phyloP scores from a whole-genome alignment of 2,113 vertebrate species.

The Brachirus orientalis region DNA sequence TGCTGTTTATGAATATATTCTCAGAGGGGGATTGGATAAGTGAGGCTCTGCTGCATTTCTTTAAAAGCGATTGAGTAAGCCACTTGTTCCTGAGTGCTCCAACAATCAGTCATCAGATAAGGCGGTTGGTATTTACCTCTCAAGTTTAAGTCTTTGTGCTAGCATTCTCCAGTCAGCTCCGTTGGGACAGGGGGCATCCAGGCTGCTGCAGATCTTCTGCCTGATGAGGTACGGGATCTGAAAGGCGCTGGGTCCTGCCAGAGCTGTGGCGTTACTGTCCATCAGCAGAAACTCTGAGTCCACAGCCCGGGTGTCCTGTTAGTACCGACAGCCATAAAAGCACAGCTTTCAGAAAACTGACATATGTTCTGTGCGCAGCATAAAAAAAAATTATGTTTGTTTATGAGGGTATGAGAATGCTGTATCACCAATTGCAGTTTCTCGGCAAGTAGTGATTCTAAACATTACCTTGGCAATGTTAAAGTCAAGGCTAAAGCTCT shows the following conservation, averaged over 20 bases:
- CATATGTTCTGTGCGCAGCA: background rate
- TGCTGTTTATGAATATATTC: background rate
- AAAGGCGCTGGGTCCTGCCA: slow-evolving; percentile 98
- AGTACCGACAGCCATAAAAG: background rate
- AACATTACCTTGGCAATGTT: slow-evolving; percentile 94
- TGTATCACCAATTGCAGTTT: background rate
- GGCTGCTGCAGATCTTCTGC: slow-evolving; percentile 99
- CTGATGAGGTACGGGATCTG: slow-evolving; percentile 99
- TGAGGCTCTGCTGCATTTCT: slow-evolving; percentile 16
- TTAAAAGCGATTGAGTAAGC: too few species aligned
- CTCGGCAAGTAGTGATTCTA: background rate
- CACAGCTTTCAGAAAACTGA: background rate
- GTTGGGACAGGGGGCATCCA: slow-evolving; percentile 90
- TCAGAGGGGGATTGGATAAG: slow-evolving; percentile 12
- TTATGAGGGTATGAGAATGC: slow-evolving; percentile 1
- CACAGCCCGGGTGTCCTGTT: slow-evolving; percentile 88
- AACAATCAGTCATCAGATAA: slow-evolving; percentile 32
- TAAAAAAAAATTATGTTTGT: background rate
- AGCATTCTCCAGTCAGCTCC: slow-evolving; percentile 97
- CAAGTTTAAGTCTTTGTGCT: slow-evolving; percentile 97
- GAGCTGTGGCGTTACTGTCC: slow-evolving; percentile 90
- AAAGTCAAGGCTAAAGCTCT: slow-evolving; percentile 94
- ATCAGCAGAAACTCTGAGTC: slow-evolving; percentile 86
- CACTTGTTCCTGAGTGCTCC: background rate
- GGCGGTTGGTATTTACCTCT: slow-evolving; percentile 83